A percentile compares a stretch with the other conserved stretches of the same genome.
These are phyloP conservation scores for Petrophora chlorosata DNA, from an alignment of 2,888 invertebrate species.

Conservation along the genomic window DNA sequence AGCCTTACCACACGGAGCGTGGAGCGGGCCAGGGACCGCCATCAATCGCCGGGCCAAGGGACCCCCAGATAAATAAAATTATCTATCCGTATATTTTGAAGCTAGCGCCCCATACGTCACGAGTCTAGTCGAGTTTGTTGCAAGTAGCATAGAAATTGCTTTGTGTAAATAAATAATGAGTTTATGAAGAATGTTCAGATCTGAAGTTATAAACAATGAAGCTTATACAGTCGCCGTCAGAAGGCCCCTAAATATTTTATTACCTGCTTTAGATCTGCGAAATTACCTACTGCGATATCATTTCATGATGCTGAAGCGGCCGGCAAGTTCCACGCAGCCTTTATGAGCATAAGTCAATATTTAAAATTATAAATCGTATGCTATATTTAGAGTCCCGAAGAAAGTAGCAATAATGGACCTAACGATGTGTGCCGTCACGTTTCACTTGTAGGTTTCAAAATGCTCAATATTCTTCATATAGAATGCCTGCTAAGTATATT, in stretches of 20 bases:
- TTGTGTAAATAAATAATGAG: conserved; percentile 33
- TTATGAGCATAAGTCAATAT: no score
- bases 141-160: conserved; percentile 34
- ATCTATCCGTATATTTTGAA: conserved; percentile 49
- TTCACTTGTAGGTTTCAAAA: no score
- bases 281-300: no score
- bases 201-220: conserved; percentile 23
- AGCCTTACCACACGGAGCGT: conserved; percentile 10
- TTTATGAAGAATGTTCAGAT: conserved; percentile 25
- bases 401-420: no score
- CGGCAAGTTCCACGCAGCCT: no score
- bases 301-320: no score
- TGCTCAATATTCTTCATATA: no score
- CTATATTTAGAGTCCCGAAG: no score
- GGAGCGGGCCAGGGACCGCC: conserved; percentile 48
- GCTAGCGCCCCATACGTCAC: conserved; percentile 44
- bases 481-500: no score
- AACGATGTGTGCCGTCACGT: no score
- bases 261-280: no score
- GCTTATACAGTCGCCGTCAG: conserved; percentile 1
- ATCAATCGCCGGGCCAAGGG: conserved; percentile 55
- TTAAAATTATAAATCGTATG: no score
- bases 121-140: conserved; percentile 38
- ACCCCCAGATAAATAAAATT: conserved; percentile 53
- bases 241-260: conserved; percentile 10